A percentile compares a stretch with the other conserved stretches of the same genome.
Conservation (phyloP, 2,113 vertebrate genomes). For the Ictalurus punctatus region DNA sequence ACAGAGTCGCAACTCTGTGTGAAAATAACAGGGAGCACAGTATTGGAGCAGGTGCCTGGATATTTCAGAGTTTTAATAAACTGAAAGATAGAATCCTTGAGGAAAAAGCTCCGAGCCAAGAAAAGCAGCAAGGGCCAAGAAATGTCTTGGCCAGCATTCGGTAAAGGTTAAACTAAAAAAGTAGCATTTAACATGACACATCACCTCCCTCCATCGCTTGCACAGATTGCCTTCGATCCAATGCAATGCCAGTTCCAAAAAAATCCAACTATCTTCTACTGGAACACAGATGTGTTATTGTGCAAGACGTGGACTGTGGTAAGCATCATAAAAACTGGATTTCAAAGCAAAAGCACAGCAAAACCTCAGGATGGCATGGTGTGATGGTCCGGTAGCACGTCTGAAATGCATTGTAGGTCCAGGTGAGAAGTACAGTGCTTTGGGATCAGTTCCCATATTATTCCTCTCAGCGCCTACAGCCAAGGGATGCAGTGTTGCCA, state of each 20-base stretch:
- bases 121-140: not conserved
- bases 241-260: not conserved
- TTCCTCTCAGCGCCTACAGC: conserved; percentile 35
- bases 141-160: not conserved
- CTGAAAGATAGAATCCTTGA: not conserved
- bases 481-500: conserved; percentile 50
- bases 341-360: not conserved
- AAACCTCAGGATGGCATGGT: not conserved
- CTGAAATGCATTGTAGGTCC: not conserved
- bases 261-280: conserved; percentile 21
- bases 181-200: not conserved
- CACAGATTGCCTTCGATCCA: not conserved
- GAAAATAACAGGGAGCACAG: conserved; percentile 58
- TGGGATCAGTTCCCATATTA: conserved; percentile 52
- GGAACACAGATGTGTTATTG: conserved; percentile 41
- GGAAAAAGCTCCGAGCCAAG: not conserved
- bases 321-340: conserved; percentile 45
- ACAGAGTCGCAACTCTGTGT: conserved; percentile 41
- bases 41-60: conserved; percentile 38
- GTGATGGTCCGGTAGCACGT: not conserved
- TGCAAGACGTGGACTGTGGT: conserved; percentile 23
- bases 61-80: not conserved
- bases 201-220: not conserved
- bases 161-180: not conserved
- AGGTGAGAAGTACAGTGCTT: not conserved